Base-by-base conservation (phyloP, 2,888 invertebrate species). In the Drosophila aldrichi region DNA sequence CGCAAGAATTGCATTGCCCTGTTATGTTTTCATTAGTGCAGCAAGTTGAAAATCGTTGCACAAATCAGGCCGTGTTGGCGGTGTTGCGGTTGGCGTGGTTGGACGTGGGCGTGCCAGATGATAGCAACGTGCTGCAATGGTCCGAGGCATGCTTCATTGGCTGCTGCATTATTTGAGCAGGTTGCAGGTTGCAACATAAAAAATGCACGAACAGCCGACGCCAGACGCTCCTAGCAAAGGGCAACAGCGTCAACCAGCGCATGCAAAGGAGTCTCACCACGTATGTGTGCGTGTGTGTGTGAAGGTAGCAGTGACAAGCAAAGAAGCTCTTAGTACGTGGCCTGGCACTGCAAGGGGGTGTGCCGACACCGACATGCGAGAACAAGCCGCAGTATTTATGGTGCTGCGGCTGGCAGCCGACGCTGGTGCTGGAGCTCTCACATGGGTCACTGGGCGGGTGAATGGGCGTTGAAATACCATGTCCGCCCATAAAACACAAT, bases 101-200 rank as follows among this genome's bases (percentile, higher is more conserved):
- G 41, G 12, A 7, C 3, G 54, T 61, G 66, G 73, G 54, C 67
- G 71, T 70, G 57, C 41, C 75, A 51, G 54, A 41, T 36, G 57
- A 46, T 36, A 36, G 36, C 49, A 36, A 66, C 63, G 58, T 63
- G 71, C 73, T 71, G 67, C 63, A 73, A 10, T 18, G 48, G 20
- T 51, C 66, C 74, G 83, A 69, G 57, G 77, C 75, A 87, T 82
- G 88, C 87, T 89, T 88, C 91, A 91, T 90, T 91, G 91, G 82
- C 89, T 88, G 79, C 74, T 89, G 86, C 88, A 82, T 88, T 91
- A 91, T 91, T 91, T 90, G 89, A 90, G 82, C 85, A 89, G 83
- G 87, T n/a, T n/a, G 85, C 87, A 83, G 90, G 82, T 87, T 89
- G 81, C 74, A 75, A 71, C 88, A 91, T 91, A 81, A 91, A 91